phyloP scores from a whole-genome alignment of 2,113 vertebrate species.

The Urocolius indicus region DNA sequence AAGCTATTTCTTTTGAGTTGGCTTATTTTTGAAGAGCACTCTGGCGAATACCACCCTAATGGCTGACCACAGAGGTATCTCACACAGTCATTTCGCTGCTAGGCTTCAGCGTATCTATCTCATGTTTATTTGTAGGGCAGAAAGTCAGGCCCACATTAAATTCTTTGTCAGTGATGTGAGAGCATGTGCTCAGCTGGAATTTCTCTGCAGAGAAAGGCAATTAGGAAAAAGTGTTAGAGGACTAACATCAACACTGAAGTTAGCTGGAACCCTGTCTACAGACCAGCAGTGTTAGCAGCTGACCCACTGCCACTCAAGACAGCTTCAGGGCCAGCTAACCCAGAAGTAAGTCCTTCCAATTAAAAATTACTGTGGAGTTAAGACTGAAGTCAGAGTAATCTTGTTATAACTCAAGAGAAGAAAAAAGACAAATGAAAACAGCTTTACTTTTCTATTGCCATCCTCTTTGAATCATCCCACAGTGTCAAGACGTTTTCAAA shows the following conservation, averaged over 20 bases:
- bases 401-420: neutral
- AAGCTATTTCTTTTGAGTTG: neutral
- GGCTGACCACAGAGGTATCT: neutral
- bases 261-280: neutral
- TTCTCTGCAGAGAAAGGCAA: neutral
- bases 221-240: neutral
- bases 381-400: neutral
- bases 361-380: neutral
- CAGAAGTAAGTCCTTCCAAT: neutral
- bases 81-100: neutral
- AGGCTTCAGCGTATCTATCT: neutral
- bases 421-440: neutral
- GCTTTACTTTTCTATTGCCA: too few species aligned
- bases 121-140: conserved; percentile 8
- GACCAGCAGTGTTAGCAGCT: neutral
- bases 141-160: neutral
- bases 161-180: neutral
- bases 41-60: neutral
- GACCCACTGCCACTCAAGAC: neutral
- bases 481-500: neutral
- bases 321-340: neutral
- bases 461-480: too few species aligned
- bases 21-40: neutral
- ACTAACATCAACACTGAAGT: neutral
- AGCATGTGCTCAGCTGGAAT: neutral